Evolutionary conservation across 1,140 invertebrate genomes (phyloP), one percentile per base, ranked within the genome.

Genomic region (Tetramorium alpestre): DNA sequence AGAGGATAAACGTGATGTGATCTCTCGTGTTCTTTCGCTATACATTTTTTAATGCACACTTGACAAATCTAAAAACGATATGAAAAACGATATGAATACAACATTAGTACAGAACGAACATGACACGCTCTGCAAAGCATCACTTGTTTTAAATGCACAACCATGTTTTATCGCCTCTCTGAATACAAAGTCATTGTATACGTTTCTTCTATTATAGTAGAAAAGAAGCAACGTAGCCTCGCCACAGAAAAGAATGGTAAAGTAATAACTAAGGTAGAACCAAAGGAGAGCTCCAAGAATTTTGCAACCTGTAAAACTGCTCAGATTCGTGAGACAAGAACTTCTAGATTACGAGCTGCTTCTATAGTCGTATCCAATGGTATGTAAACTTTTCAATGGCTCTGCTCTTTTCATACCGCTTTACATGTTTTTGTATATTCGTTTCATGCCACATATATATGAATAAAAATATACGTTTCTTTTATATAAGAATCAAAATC

Each of bases 281-380:
- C 33, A 67, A 92, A 85, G 51, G 91, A 92, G 7, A 64, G 65
- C 67, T 64, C 13, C n/a, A 91, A 90, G 22, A 91, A 25, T 81
- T 58, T 85, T 84, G 22, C 70, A 58, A 65, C 73, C 6, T 81
- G 87, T 33, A 93, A 92, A 73, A 90, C 91, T 69, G 58, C 90
- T 58, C 94, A 89, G 54, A 96, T 97, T 91, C 96, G 97, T 93
- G 97, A 97, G 70, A 97, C 97, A 47, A 96, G 97, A 92, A 96
- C 97, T n/a, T 97, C 97, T 77, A 96, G 97, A 87, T 94, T 97
- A 75, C 95, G 97, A 90, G 97, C 97, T 82, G 97, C 97, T 64
- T 97, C 96, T 75, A 91, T 93, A 69, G 81, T 88, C 69, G 92
- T 91, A 22, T 87, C 90, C 18, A 90, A 77, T 82, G 92, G 92